Conservation (phyloP, 2,888 invertebrate species). For the Leptura quadrifasciata region DNA sequence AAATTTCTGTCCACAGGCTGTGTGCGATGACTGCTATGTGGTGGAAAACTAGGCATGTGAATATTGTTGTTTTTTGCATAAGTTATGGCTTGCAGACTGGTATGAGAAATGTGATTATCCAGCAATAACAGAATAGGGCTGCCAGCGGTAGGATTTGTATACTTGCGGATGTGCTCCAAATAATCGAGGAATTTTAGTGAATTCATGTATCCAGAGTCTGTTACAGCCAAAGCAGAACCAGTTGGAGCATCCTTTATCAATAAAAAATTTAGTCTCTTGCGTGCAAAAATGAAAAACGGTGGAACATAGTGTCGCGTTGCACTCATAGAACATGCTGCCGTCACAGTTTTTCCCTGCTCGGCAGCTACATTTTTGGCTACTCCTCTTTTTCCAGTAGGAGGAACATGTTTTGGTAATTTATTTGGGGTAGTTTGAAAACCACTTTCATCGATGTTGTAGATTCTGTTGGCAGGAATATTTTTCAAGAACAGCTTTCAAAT, state of each 20-base stretch:
- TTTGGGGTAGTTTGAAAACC: constrained; percentile 34
- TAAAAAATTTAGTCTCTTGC: constrained; percentile 63
- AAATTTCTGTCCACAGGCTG: constrained; percentile 45
- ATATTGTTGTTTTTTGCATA: constrained; percentile 23
- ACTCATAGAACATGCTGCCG: constrained; percentile 55
- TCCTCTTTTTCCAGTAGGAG: constrained; percentile 40
- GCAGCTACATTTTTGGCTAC: constrained; percentile 36
- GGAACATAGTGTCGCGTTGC: constrained; percentile 64
- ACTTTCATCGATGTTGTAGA: constrained; percentile 41
- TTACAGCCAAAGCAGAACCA: constrained; percentile 24
- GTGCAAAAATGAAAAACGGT: constrained; percentile 63
- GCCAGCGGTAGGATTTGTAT: constrained; percentile 27
- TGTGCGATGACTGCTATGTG: constrained; percentile 46
- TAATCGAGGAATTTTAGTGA: not conserved
- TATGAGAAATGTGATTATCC: constrained; percentile 43
- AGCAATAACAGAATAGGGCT: constrained; percentile 28
- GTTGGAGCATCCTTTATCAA: constrained; percentile 55
- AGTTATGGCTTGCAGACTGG: constrained; percentile 31
- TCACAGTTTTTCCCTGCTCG: constrained; percentile 53
- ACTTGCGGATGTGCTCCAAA: constrained; percentile 39
- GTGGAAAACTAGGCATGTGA: constrained; percentile 38
- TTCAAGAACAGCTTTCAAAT: not conserved
- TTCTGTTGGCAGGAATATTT: not conserved
- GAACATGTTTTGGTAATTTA: constrained; percentile 39
- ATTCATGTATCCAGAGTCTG: constrained; percentile 2